These are phyloP conservation scores for Laterallus jamaicensis DNA, from an alignment of 2,113 vertebrate species.

Conservation along the genomic window DNA sequence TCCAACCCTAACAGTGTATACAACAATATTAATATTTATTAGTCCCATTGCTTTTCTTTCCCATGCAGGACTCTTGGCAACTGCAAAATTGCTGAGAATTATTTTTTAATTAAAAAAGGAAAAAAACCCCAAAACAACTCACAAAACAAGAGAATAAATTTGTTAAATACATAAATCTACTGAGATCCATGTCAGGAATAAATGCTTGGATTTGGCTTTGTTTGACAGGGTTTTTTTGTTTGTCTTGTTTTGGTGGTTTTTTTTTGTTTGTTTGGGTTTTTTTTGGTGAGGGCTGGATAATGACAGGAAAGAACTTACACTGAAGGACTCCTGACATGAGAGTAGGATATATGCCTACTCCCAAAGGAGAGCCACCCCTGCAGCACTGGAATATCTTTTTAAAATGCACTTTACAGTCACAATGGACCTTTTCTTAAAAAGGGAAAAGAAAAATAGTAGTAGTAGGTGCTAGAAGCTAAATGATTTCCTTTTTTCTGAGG, in stretches of 20 bases:
- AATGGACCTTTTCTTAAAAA: not conserved
- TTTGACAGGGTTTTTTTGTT: not conserved
- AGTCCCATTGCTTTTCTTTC: not conserved
- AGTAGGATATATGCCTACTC: accelerated
- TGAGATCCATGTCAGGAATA: not conserved
- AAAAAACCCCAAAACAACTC: too few relatives aligned
- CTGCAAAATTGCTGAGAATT: not conserved
- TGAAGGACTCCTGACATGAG: not conserved
- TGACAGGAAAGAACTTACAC: not conserved
- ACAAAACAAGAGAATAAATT: not conserved
- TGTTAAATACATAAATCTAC: not conserved
- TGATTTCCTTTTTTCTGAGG: not conserved
- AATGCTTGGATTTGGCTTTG: not conserved
- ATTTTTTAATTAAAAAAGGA: not conserved
- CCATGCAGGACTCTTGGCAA: not conserved
- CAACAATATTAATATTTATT: not conserved
- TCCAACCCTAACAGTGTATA: not conserved
- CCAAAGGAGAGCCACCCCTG: not conserved
- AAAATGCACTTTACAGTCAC: not conserved
- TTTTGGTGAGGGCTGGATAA: not conserved
- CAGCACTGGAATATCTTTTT: not conserved
- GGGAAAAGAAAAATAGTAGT: not conserved
- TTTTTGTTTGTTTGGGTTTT: too few relatives aligned
- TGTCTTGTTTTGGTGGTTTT: not conserved
- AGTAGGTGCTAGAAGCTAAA: not conserved